Percentiles rank a stretch among this genome's conserved stretches.
Conservation (phyloP, 64 coral and sea anemone genomes). For the Catalaphyllia jardinei region DNA sequence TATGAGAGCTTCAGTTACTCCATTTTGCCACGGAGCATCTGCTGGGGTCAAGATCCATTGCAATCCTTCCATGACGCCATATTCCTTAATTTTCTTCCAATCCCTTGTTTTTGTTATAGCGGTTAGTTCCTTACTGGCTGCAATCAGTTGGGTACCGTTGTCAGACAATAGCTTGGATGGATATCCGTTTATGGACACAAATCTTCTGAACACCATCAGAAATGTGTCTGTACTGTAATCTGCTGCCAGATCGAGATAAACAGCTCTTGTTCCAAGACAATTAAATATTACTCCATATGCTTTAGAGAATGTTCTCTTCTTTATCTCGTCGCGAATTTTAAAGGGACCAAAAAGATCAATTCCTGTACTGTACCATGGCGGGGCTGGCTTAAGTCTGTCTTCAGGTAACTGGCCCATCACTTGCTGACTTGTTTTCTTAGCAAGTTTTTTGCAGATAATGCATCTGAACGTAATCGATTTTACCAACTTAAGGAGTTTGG, state of each 20-base stretch:
- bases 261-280: not conserved
- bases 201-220: too few relatives aligned
- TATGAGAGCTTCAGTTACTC: conserved; percentile 44
- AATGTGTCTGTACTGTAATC: too few relatives aligned
- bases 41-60: conserved; percentile 56
- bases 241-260: too few relatives aligned
- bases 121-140: too few relatives aligned
- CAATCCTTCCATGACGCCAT: conserved; percentile 13
- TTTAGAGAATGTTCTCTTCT: conserved; percentile 23
- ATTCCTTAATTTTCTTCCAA: too few relatives aligned
- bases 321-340: conserved; percentile 28
- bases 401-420: conserved; percentile 28
- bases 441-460: conserved; percentile 15
- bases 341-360: conserved; percentile 25
- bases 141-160: too few relatives aligned
- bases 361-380: not conserved
- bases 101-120: too few relatives aligned
- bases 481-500: conserved; percentile 8
- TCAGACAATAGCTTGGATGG: too few relatives aligned
- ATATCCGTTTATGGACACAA: too few relatives aligned
- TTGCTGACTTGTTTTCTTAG: conserved; percentile 17
- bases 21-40: conserved; percentile 67
- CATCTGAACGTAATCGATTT: conserved; percentile 6
- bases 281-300: conserved; percentile 32
- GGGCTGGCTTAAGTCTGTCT: not conserved